Evolutionary conservation across 1,140 invertebrate genomes (phyloP), one percentile per base, ranked within the genome.

Genomic region (Campoletis sonorensis): DNA sequence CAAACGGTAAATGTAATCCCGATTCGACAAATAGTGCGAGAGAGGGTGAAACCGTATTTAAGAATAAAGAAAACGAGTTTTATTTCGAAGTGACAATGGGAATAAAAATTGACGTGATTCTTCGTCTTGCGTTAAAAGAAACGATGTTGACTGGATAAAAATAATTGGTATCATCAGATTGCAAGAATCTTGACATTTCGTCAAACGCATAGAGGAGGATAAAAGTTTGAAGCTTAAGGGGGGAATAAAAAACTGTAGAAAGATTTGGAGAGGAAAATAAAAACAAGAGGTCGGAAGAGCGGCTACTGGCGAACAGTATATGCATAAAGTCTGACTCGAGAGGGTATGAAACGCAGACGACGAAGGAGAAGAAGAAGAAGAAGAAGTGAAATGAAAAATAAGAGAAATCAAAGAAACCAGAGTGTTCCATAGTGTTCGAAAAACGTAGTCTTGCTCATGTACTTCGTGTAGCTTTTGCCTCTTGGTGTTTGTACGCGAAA

Each of bases 281-380:
- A n/a, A 84, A 70, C 77, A 81, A 58, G 72, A 49, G 70, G 71
- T 82, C 51, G 81, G 61, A 81, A 72, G 72, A 80, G 18, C 73
- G 82, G 26, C 76, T 23, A 64, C 21, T 64, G 61, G 8, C 11
- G n/a, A 58, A n/a, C 54, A 4, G 73, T 49, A 76, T n/a, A 54
- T 76, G 11, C 40, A 67, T 64, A 26, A 70, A 67, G 40, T 79
- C 45, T 27, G 67, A 75, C 51, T 8, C 21, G 75, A 76, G 58
- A 26, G 40, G 40, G 75, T 70, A 64, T 67, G 79, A 64, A 67
- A 68, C 58, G 71, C 33, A 30, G 37, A 33, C 40, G 40, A 30
- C 27, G 16, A 54, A 54, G 18, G n/a, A 54, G 51, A 30, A 40
- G 16, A 54, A 54, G 18, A 54, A 54, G 51, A 30, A 40, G 16